A percentile compares a stretch with the other conserved stretches of the same genome.
phyloP scores from a whole-genome alignment of 1,140 invertebrate species.

The Sitophilus oryzae region DNA sequence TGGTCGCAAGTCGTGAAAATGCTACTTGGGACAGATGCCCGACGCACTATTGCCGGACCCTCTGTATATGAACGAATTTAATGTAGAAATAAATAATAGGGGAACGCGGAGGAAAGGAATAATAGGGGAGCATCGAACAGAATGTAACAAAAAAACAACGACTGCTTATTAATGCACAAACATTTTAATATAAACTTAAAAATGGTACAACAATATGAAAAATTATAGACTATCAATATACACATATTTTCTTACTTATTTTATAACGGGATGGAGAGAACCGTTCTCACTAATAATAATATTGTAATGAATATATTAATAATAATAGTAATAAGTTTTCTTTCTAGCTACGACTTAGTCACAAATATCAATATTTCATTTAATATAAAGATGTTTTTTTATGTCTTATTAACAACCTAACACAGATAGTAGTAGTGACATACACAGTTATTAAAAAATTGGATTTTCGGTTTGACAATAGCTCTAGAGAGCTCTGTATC shows the following conservation, averaged over 20 bases:
- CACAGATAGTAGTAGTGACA: slow-evolving; percentile 43
- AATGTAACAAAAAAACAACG: too few species aligned
- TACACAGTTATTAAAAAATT: slow-evolving; percentile 32
- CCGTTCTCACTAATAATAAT: slow-evolving; percentile 56
- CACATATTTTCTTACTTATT: slow-evolving; percentile 49
- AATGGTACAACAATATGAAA: slow-evolving; percentile 76
- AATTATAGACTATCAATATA: slow-evolving; percentile 66
- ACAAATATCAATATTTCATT: slow-evolving; percentile 29
- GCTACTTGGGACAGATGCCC: too few species aligned
- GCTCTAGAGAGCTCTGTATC: slow-evolving; percentile 1
- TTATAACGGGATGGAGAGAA: slow-evolving; percentile 54
- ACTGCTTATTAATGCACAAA: slow-evolving; percentile 59
- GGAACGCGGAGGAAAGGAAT: too few species aligned
- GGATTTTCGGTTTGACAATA: slow-evolving; percentile 10
- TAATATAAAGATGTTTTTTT: slow-evolving; percentile 29
- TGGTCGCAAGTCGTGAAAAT: too few species aligned
- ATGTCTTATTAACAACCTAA: slow-evolving; percentile 40
- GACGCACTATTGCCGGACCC: too few species aligned
- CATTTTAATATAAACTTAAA: slow-evolving; percentile 80
- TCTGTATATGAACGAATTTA: too few species aligned
- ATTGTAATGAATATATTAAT: slow-evolving; percentile 34
- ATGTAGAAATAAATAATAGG: too few species aligned
- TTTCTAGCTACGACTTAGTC: slow-evolving; percentile 39
- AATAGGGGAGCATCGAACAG: too few species aligned
- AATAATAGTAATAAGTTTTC: slow-evolving; percentile 22